Evolutionary conservation across 2,797 vertebrate genomes (phyloP), one percentile per base, ranked within the genome.

Genomic region (Macrochelys suwanniensis): DNA sequence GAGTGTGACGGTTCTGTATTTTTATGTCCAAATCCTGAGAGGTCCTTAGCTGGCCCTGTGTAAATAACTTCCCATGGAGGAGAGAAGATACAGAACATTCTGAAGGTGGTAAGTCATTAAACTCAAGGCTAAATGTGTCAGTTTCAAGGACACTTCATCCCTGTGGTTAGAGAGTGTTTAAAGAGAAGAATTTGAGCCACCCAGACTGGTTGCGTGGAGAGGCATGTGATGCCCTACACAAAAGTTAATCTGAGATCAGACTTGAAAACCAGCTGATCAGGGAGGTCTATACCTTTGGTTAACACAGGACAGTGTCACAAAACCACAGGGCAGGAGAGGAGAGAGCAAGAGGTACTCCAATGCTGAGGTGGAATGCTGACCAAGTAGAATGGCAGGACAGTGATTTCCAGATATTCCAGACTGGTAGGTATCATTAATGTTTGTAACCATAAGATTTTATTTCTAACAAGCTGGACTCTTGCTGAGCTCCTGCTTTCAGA

Each of bases 331-430:
- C 42, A 33, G 42, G 17, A 94, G 77, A 47, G 13, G 11, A 84
- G 4, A 23, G 17, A 87, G 59, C 10, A 54, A 71, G 33, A 59
- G 7, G 4, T 47, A 47, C 50, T 26, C 74, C 78, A 76, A 15
- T 76, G 12, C 47, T n/a, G 47, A 49, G 11, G 7, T 74, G 37
- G 23, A 53, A 92, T 49, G 25, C 26, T 80, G 49, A 47, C 17
- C 3, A 1, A 37, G 1, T 0, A 33, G 91, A 31, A 83, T 2
- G 0, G 0, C 26, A 23, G 28, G 61, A 26, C 0, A 3, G 45
- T 56, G 90, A 65, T 12, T 57, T 7, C 54, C 42, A 82, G 71
- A 61, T 10, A 89, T 50, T 13, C 45, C n/a, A 79, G 37, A 90
- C 80, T 1, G 85, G 23, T 19, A 47, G 23, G 1, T 2, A 47